phyloP scores from a whole-genome alignment of 2,888 invertebrate genomes.

The Shargacucullia verbasci region DNA sequence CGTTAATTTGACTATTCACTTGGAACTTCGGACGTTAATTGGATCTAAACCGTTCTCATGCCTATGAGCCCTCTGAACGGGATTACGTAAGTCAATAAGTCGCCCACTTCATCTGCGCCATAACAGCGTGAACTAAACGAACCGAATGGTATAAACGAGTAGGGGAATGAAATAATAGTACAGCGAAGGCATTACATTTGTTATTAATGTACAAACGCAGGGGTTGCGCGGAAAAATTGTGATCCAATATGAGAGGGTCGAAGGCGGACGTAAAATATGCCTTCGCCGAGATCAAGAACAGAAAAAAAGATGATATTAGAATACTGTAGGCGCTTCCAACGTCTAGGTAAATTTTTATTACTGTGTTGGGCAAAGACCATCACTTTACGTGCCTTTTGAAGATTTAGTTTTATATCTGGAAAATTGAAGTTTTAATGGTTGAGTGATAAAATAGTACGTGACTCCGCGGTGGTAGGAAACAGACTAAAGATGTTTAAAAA shows the following conservation, averaged over 20 bases:
- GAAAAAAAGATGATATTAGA: conserved; percentile 19
- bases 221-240: conserved; percentile 48
- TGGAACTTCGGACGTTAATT: conserved; percentile 50
- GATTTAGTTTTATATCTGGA: conserved; percentile 1
- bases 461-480: conserved; percentile 4
- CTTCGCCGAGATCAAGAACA: conserved; percentile 16
- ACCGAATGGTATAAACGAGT: conserved; percentile 45
- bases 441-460: conserved; percentile 20
- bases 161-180: conserved; percentile 52
- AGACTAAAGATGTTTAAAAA: not conserved
- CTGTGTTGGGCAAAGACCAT: conserved; percentile 19
- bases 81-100: conserved; percentile 59
- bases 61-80: conserved; percentile 58
- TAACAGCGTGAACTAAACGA: conserved; percentile 54
- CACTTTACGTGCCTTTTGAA: conserved; percentile 20
- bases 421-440: conserved; percentile 24
- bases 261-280: conserved; percentile 36
- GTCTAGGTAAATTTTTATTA: conserved; percentile 36
- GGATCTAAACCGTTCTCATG: conserved; percentile 62
- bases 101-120: conserved; percentile 54
- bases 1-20: conserved; percentile 28
- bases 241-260: conserved; percentile 55
- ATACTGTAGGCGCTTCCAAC: conserved; percentile 20
- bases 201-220: conserved; percentile 55
- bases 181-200: conserved; percentile 54